Evolutionary conservation across 1,140 invertebrate genomes (phyloP).

Genomic region (Telenomus remus): DNA sequence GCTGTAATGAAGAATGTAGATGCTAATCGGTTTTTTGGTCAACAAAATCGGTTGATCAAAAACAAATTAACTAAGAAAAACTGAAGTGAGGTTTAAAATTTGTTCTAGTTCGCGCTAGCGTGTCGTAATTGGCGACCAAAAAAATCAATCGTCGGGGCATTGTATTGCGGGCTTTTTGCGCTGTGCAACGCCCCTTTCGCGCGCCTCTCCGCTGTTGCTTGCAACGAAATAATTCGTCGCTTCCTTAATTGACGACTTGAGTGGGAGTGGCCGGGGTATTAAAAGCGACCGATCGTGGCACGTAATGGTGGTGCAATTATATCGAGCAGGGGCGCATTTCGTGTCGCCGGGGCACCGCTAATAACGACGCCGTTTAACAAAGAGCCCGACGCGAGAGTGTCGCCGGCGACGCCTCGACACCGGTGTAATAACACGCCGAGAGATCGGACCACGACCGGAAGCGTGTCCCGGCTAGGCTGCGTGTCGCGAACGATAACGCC

Average conservation of each 20-base stretch:
- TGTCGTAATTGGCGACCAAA: background rate
- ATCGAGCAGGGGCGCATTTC: slow-evolving; percentile 47
- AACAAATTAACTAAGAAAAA: too few species aligned
- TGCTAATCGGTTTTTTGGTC: too few species aligned
- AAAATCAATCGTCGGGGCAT: too few species aligned
- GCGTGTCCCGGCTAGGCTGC: slow-evolving; percentile 51
- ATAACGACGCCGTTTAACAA: slow-evolving; percentile 46
- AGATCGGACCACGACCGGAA: slow-evolving; percentile 49
- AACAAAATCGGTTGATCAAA: slow-evolving; percentile 15
- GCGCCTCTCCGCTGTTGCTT: slow-evolving; percentile 26
- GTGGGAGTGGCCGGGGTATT: slow-evolving; percentile 45
- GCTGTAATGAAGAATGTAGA: background rate
- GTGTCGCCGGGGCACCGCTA: slow-evolving; percentile 51
- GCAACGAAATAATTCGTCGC: slow-evolving; percentile 53
- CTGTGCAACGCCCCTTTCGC: background rate
- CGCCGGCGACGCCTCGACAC: slow-evolving; percentile 43
- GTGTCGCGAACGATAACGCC: slow-evolving; percentile 51
- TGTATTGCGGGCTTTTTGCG: too few species aligned
- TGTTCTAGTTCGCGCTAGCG: too few species aligned
- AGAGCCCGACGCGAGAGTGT: slow-evolving; percentile 44
- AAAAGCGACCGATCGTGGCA: slow-evolving; percentile 49
- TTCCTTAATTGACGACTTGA: slow-evolving; percentile 51
- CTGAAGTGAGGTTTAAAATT: too few species aligned
- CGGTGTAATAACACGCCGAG: slow-evolving; percentile 45
- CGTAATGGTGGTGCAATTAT: slow-evolving; percentile 56